A percentile compares a stretch with the other conserved stretches of the same genome.
These are phyloP conservation scores for Drosophila cognata DNA, from an alignment of 2,888 invertebrate species.

Conservation along the genomic window DNA sequence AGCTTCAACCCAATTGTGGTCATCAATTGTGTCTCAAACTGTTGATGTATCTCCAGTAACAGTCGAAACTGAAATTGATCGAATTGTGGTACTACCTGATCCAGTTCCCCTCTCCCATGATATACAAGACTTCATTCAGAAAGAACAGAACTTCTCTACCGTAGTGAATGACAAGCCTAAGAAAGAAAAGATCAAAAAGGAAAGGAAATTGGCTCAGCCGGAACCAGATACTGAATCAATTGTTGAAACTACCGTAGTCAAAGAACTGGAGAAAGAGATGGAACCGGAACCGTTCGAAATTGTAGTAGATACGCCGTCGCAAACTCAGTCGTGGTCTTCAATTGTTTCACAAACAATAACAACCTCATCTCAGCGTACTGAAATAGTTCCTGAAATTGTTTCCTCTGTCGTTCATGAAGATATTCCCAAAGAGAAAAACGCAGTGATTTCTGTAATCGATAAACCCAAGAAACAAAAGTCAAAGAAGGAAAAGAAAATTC, in stretches of 20 bases:
- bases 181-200: slow-evolving; percentile 51
- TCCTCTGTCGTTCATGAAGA: not conserved
- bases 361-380: slow-evolving; percentile 3
- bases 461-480: slow-evolving; percentile 35
- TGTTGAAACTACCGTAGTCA: slow-evolving; percentile 7
- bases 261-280: slow-evolving; percentile 5
- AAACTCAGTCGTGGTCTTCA: slow-evolving; percentile 55
- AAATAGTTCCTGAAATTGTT: slow-evolving; percentile 3
- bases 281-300: slow-evolving; percentile 11
- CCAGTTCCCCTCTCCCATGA: slow-evolving; percentile 6
- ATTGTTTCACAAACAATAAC: slow-evolving; percentile 39
- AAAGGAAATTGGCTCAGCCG: slow-evolving; percentile 28
- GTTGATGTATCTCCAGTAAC: slow-evolving; percentile 22
- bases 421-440: slow-evolving; percentile 4
- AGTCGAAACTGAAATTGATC: slow-evolving; percentile 10
- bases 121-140: slow-evolving; percentile 47
- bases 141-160: slow-evolving; percentile 47
- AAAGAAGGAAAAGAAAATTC: slow-evolving; percentile 38
- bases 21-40: slow-evolving; percentile 46
- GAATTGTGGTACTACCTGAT: not conserved
- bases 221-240: slow-evolving; percentile 2
- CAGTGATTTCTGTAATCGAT: slow-evolving; percentile 11
- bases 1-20: slow-evolving; percentile 43
- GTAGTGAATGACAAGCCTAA: slow-evolving; percentile 40
- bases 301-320: not conserved